Evolutionary conservation across 2,888 invertebrate genomes (phyloP).

Genomic region (Hypomecis atomaria): DNA sequence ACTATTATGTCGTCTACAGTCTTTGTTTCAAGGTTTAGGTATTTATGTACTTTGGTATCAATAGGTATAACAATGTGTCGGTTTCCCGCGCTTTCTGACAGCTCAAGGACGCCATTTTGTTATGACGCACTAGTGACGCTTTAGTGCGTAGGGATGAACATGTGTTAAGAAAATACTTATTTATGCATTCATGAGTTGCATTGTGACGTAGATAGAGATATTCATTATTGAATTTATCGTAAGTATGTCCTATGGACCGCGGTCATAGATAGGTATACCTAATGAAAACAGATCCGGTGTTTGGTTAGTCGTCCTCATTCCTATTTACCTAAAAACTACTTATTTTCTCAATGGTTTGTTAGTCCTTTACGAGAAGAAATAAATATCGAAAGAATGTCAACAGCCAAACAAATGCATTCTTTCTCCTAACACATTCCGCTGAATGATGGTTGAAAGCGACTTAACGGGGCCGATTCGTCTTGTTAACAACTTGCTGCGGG

Average conservation of each 20-base stretch:
- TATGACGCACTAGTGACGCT: conserved; percentile 52
- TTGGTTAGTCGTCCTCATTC: too few relatives aligned
- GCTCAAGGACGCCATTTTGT: conserved; percentile 59
- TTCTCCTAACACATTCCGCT: background rate
- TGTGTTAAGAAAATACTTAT: too few relatives aligned
- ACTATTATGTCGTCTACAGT: background rate
- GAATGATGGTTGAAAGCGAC: background rate
- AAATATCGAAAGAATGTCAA: too few relatives aligned
- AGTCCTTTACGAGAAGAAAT: too few relatives aligned
- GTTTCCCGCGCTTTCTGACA: conserved; percentile 62
- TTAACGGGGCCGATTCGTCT: conserved; percentile 9
- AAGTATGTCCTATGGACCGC: too few relatives aligned
- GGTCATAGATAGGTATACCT: too few relatives aligned
- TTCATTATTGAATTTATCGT: too few relatives aligned
- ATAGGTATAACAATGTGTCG: background rate
- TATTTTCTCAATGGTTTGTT: too few relatives aligned
- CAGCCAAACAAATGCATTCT: background rate
- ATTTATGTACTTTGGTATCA: too few relatives aligned
- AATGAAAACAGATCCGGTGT: too few relatives aligned
- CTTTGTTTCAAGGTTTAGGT: background rate
- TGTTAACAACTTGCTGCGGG: background rate
- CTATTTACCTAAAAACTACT: too few relatives aligned
- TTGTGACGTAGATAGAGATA: background rate
- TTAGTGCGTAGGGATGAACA: background rate
- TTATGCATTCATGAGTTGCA: too few relatives aligned